These are phyloP conservation scores for Timema podura DNA, from an alignment of 2,888 invertebrate genomes.

Conservation along the genomic window DNA sequence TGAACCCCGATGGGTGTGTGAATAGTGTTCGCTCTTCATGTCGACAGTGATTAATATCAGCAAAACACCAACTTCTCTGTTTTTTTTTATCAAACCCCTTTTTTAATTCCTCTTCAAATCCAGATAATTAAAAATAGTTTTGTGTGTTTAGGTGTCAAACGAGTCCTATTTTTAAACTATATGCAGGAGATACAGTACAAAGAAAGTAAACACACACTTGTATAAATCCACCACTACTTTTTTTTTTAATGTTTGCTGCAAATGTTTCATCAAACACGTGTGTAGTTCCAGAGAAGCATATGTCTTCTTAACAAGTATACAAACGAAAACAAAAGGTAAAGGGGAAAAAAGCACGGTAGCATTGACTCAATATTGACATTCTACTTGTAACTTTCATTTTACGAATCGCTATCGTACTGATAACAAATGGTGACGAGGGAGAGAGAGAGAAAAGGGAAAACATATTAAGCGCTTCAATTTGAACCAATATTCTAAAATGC, in stretches of 20 bases:
- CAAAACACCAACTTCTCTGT: no score
- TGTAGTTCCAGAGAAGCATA: not conserved
- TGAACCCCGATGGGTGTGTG: no score
- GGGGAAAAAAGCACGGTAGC: constrained; percentile 5
- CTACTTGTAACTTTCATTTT: constrained; percentile 14
- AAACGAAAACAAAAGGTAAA: constrained; percentile 9
- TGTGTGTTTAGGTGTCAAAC: constrained; percentile 11
- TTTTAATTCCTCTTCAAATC: no score
- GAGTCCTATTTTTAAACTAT: not conserved
- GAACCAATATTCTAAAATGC: not conserved
- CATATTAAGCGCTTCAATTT: constrained; percentile 7
- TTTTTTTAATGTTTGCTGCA: no score
- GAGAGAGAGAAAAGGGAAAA: not conserved
- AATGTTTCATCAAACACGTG: no score
- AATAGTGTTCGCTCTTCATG: no score
- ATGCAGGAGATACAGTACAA: not conserved
- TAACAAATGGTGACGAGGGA: not conserved
- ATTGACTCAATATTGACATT: constrained; percentile 11
- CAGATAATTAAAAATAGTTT: constrained; percentile 48
- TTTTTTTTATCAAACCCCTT: no score
- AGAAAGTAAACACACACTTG: no score
- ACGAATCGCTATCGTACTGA: constrained; percentile 16
- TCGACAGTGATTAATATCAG: no score
- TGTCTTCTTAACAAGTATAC: constrained; percentile 10
- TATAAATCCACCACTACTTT: no score